phyloP scores from a whole-genome alignment of 37 sponge, comb jelly and placozoan species.

The Petrosia ficiformis region DNA sequence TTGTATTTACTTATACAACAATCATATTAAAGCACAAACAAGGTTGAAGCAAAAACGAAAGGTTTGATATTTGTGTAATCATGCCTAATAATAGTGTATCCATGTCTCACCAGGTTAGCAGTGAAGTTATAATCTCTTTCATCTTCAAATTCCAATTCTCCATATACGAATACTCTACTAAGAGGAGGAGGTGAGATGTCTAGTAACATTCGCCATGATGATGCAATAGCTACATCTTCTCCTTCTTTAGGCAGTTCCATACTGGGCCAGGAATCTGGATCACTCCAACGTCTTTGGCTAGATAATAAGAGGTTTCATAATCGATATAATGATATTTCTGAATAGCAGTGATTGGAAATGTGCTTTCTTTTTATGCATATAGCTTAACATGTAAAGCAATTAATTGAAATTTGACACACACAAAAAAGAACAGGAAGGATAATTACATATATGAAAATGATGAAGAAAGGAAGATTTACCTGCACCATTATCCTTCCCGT shows the following conservation, averaged over 20 bases:
- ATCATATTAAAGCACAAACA: background rate
- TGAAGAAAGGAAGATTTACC: background rate
- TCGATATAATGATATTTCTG: too few species aligned
- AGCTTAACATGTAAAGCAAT: too few species aligned
- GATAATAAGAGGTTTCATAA: too few species aligned
- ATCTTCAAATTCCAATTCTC: slow-evolving; percentile 74
- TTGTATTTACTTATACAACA: background rate
- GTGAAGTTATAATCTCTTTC: slow-evolving; percentile 71
- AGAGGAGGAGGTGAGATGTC: slow-evolving; percentile 65
- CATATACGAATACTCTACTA: slow-evolving; percentile 46
- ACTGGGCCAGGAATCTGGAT: slow-evolving; percentile 52
- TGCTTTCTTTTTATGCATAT: too few species aligned
- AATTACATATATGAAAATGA: background rate
- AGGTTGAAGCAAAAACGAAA: too few species aligned
- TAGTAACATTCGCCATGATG: slow-evolving; percentile 68
- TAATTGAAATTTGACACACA: too few species aligned
- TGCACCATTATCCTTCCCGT: too few species aligned
- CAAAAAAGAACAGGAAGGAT: too few species aligned
- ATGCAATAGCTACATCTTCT: slow-evolving; percentile 64
- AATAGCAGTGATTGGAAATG: too few species aligned
- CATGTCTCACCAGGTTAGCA: slow-evolving; percentile 68
- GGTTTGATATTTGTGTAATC: too few species aligned
- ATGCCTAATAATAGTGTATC: too few species aligned
- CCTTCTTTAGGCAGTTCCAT: slow-evolving; percentile 45
- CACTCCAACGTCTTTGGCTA: slow-evolving; percentile 72